These are phyloP conservation scores for Denticeps clupeoides DNA, from an alignment of 2,797 vertebrate species.

Conservation along the genomic window DNA sequence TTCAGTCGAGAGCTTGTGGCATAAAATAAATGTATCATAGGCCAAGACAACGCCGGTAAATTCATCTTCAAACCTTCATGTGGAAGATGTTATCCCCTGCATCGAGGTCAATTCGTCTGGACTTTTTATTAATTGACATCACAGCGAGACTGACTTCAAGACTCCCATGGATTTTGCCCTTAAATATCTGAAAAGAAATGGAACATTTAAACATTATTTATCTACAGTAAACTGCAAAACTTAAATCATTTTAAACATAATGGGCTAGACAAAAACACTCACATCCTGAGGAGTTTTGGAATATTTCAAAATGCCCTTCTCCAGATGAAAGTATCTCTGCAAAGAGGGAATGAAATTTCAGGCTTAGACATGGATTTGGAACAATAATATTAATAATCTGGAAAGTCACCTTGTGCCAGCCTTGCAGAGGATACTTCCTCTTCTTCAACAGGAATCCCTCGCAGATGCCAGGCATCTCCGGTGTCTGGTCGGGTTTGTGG, in stretches of 20 bases:
- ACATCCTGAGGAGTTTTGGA: constrained; percentile 78
- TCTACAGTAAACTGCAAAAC: neutral
- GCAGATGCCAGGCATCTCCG: constrained; percentile 59
- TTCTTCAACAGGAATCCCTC: constrained; percentile 86
- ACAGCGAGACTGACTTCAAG: constrained; percentile 78
- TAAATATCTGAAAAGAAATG: constrained; percentile 52
- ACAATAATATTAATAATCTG: too few relatives aligned
- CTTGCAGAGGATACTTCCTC: constrained; percentile 87
- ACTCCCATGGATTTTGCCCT: constrained; percentile 77
- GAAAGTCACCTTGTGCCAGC: constrained; percentile 81
- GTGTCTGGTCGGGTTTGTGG: constrained; percentile 27
- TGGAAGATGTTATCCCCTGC: constrained; percentile 82
- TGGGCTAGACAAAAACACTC: constrained; percentile 42
- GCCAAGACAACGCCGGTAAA: neutral
- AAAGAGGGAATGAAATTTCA: constrained; percentile 2
- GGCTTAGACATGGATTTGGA: neutral
- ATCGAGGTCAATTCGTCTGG: constrained; percentile 80
- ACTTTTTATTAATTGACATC: constrained; percentile 86
- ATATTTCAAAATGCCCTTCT: constrained; percentile 75
- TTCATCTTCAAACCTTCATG: constrained; percentile 54
- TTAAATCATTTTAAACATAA: neutral
- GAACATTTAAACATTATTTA: neutral
- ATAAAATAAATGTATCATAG: neutral
- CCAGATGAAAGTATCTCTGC: constrained; percentile 81
- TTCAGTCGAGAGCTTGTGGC: neutral